Evolutionary conservation across 2,888 invertebrate genomes (phyloP).

Genomic region (Mesopsocus fuscifrons): DNA sequence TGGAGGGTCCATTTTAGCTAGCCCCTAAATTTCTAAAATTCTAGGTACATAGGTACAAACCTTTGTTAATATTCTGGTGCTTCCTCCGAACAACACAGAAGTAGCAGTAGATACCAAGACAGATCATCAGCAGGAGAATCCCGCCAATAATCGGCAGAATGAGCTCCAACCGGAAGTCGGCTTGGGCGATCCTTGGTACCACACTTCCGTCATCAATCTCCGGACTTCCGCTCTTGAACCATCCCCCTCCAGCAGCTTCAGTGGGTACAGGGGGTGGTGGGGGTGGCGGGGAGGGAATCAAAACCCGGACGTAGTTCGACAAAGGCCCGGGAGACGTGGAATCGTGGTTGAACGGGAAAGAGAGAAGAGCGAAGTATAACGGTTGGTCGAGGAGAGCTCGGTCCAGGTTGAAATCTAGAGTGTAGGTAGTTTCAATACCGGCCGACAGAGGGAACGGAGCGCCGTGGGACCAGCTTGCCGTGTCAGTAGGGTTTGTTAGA

Average conservation of each 20-base stretch:
- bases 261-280: constrained; percentile 29
- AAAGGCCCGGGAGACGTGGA: constrained; percentile 26
- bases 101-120: constrained; percentile 28
- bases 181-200: constrained; percentile 25
- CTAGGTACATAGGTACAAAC: too few species aligned
- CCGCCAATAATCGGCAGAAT: constrained; percentile 30
- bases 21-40: too few species aligned
- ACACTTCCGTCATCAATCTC: constrained; percentile 21
- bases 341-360: constrained; percentile 26
- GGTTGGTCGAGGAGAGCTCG: constrained; percentile 29
- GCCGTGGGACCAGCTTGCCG: constrained; percentile 27
- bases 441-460: constrained; percentile 28
- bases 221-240: constrained; percentile 10
- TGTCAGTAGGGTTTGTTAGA: background rate
- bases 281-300: constrained; percentile 31
- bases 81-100: constrained; percentile 28
- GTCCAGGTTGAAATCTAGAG: constrained; percentile 28
- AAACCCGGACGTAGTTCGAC: constrained; percentile 33
- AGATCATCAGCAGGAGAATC: constrained; percentile 25
- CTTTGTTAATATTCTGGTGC: background rate
- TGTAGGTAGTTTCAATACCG: constrained; percentile 32
- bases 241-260: constrained; percentile 19
- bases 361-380: constrained; percentile 32
- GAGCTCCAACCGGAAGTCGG: constrained; percentile 27
- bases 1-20: too few species aligned